A percentile compares a stretch with the other conserved stretches of the same genome.
phyloP scores from a whole-genome alignment of 2,113 vertebrate genomes.

The Heloderma charlesbogerti region DNA sequence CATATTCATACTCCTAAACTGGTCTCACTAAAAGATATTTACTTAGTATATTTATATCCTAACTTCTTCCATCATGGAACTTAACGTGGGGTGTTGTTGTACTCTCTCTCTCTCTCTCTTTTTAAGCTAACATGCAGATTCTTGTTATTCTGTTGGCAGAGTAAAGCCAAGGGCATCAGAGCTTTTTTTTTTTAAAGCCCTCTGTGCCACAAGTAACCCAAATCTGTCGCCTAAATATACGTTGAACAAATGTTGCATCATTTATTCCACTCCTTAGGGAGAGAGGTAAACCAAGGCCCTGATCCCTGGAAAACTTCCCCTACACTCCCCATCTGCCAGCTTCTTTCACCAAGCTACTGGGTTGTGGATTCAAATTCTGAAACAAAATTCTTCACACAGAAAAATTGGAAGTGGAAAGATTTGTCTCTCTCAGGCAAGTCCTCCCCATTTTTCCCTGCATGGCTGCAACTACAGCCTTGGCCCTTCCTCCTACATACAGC shows the following conservation, averaged over 20 bases:
- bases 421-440: background rate
- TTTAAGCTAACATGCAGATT: background rate
- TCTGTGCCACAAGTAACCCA: background rate
- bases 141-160: background rate
- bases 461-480: background rate
- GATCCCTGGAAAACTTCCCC: background rate
- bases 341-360: background rate
- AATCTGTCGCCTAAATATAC: background rate
- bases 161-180: background rate
- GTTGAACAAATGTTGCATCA: background rate
- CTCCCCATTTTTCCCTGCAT: background rate
- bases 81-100: too few relatives aligned
- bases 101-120: background rate
- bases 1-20: too few relatives aligned
- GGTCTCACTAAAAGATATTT: too few relatives aligned
- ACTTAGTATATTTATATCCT: background rate
- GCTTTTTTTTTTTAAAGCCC: too few relatives aligned
- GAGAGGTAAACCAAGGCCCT: background rate
- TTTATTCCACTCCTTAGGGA: background rate
- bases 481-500: rapidly evolving
- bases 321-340: background rate
- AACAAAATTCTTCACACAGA: background rate
- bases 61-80: too few relatives aligned
- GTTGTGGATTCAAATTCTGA: background rate
- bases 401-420: too few relatives aligned